Evolutionary conservation across 2,888 invertebrate species (phyloP).

Genomic region (Branchipolynoe longqiensis): DNA sequence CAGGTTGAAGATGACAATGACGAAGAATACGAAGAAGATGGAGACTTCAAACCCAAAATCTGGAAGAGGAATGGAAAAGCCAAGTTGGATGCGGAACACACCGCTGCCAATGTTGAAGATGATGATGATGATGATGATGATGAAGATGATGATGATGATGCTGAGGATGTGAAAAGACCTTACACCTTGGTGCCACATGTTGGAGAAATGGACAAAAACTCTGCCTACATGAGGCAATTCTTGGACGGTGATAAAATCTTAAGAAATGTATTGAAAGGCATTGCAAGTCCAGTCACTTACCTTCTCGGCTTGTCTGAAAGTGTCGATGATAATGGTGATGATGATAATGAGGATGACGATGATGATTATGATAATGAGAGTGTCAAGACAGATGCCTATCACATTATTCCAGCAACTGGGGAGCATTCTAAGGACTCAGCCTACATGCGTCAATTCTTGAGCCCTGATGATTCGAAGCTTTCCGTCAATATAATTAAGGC

Average conservation of each 20-base stretch:
- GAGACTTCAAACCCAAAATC: constrained; percentile 16
- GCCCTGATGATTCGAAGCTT: too few species aligned
- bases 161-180: constrained; percentile 47
- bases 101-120: background rate
- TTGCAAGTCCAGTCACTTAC: background rate
- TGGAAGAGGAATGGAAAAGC: constrained; percentile 48
- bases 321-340: too few species aligned
- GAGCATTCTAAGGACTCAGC: too few species aligned
- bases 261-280: background rate
- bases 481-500: too few species aligned
- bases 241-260: constrained; percentile 32
- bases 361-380: too few species aligned
- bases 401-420: too few species aligned
- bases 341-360: too few species aligned
- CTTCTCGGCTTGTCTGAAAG: background rate
- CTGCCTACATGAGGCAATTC: constrained; percentile 29
- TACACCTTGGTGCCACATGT: background rate
- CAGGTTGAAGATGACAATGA: constrained; percentile 2
- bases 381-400: too few species aligned
- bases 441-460: too few species aligned
- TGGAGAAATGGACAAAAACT: background rate
- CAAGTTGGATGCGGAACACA: background rate
- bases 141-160: constrained; percentile 36
- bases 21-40: constrained; percentile 29
- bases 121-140: constrained; percentile 50